Evolutionary conservation across 2,888 invertebrate genomes (phyloP).

Genomic region (Epirrita christyi): DNA sequence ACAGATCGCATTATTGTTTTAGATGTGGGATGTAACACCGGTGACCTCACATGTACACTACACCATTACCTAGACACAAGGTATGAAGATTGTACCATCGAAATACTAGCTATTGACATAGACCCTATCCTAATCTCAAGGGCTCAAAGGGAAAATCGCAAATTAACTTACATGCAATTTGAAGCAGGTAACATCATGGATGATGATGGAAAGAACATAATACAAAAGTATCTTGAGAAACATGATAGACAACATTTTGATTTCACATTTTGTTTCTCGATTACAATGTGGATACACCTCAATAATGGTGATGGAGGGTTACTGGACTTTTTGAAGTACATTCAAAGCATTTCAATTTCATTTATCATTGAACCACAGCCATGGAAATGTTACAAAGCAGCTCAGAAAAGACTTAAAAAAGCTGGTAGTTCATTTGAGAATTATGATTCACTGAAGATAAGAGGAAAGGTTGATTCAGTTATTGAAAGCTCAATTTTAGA

Average conservation of each 20-base stretch:
- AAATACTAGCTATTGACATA: conserved; percentile 90
- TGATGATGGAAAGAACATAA: conserved; percentile 52
- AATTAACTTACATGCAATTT: conserved; percentile 78
- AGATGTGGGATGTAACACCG: conserved; percentile 92
- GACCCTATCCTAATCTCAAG: conserved; percentile 88
- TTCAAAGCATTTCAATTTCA: conserved; percentile 81
- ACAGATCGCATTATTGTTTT: conserved; percentile 78
- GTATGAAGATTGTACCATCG: conserved; percentile 59
- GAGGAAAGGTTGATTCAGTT: conserved; percentile 84
- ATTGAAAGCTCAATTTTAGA: conserved; percentile 84
- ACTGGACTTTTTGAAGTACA: conserved; percentile 83
- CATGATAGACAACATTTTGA: conserved; percentile 83
- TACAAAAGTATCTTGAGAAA: conserved; percentile 77
- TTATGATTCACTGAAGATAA: conserved; percentile 85
- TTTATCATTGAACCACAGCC: conserved; percentile 93
- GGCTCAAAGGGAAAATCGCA: conserved; percentile 82
- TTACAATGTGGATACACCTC: conserved; percentile 96
- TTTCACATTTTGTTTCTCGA: conserved; percentile 91
- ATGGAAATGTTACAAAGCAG: conserved; percentile 93
- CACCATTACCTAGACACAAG: conserved; percentile 77
- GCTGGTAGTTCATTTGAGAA: conserved; percentile 86
- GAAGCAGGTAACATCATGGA: conserved; percentile 86
- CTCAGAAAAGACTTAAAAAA: conserved; percentile 88
- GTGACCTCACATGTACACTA: conserved; percentile 88
- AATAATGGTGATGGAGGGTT: conserved; percentile 92